Percentiles rank a stretch among this genome's conserved stretches.
Conservation (phyloP, 2,113 vertebrate species). For the Syngnathus typhle region DNA sequence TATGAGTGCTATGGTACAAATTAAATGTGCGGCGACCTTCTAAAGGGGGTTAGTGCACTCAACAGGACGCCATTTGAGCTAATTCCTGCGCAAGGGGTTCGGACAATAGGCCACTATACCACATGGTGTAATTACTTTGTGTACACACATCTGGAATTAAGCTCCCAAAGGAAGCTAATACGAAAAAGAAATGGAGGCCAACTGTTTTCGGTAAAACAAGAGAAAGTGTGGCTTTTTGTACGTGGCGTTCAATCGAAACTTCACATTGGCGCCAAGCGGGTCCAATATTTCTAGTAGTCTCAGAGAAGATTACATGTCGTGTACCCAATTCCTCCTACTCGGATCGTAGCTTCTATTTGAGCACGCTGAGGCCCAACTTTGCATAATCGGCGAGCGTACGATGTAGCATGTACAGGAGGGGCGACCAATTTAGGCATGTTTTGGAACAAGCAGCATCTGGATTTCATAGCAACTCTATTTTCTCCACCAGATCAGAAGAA, state of each 20-base stretch:
- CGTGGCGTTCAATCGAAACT: neutral
- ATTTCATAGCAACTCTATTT: slow-evolving; percentile 51
- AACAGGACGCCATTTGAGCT: slow-evolving; percentile 70
- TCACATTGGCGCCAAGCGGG: neutral
- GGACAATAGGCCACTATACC: slow-evolving; percentile 74
- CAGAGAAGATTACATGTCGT: slow-evolving; percentile 34
- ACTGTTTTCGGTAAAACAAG: slow-evolving; percentile 42
- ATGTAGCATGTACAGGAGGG: neutral
- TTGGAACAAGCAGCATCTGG: slow-evolving; percentile 38
- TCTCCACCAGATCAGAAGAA: slow-evolving; percentile 20
- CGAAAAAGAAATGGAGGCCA: slow-evolving; percentile 31
- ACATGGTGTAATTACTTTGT: slow-evolving; percentile 71
- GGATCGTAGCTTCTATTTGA: slow-evolving; percentile 46
- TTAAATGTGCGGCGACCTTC: slow-evolving; percentile 66
- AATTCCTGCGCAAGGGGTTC: slow-evolving; percentile 64
- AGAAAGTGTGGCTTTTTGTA: neutral
- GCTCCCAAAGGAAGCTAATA: slow-evolving; percentile 63
- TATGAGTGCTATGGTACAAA: slow-evolving; percentile 75
- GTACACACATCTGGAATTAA: slow-evolving; percentile 75
- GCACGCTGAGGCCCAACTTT: slow-evolving; percentile 28
- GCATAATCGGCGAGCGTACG: slow-evolving; percentile 32
- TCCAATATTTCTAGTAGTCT: neutral
- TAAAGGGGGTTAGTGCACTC: slow-evolving; percentile 61
- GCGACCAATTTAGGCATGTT: slow-evolving; percentile 17
- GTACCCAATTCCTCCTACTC: slow-evolving; percentile 17